phyloP scores from a whole-genome alignment of 2,888 invertebrate species.

The Nephrotoma guestfalica region DNA sequence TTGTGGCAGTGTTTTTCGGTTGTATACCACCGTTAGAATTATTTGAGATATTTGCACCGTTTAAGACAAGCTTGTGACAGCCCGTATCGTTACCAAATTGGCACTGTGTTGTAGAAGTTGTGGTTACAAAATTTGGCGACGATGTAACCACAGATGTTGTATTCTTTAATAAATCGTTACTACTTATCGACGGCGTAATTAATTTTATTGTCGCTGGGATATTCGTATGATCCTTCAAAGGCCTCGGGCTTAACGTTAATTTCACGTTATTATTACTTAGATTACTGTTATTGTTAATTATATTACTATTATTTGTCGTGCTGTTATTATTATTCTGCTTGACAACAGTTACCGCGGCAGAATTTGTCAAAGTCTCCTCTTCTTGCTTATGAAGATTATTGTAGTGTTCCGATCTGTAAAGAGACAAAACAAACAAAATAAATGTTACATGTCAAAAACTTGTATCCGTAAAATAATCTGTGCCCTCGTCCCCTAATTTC shows the following conservation, averaged over 20 bases:
- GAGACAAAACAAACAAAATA: background rate
- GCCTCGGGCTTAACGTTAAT: constrained; percentile 11
- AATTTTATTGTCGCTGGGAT: constrained; percentile 13
- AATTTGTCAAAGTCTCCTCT: constrained; percentile 34
- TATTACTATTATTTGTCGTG: constrained; percentile 6
- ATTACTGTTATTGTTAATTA: background rate
- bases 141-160: constrained; percentile 19
- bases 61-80: background rate
- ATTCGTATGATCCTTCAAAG: constrained; percentile 30
- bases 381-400: constrained; percentile 41
- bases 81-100: background rate
- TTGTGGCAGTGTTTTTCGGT: constrained; percentile 4
- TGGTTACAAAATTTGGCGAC: constrained; percentile 22
- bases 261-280: background rate
- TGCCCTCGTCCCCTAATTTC: background rate
- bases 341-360: constrained; percentile 15
- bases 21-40: background rate
- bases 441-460: background rate
- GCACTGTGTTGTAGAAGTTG: constrained; percentile 25
- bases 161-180: background rate
- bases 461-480: background rate
- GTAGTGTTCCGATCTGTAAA: constrained; percentile 45
- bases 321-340: constrained; percentile 18
- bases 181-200: background rate
- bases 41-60: constrained; percentile 4